These are phyloP conservation scores for Nowickia ferox DNA, from an alignment of 2,888 invertebrate genomes.

Conservation along the genomic window DNA sequence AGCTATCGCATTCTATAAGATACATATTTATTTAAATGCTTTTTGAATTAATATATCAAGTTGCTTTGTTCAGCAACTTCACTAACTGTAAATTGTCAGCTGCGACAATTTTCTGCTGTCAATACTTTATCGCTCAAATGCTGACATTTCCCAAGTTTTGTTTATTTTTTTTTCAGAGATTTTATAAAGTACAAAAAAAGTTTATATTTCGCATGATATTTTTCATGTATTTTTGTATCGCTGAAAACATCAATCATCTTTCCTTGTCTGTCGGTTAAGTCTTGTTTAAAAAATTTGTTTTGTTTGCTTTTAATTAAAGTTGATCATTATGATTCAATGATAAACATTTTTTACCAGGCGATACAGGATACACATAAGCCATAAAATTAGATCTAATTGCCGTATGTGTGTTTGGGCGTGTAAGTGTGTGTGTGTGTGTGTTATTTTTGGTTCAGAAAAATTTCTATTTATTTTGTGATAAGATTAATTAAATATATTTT, in stretches of 20 bases:
- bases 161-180: too few species aligned
- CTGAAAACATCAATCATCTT: neutral
- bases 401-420: neutral
- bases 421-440: neutral
- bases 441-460: neutral
- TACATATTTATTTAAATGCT: too few species aligned
- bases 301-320: conserved; percentile 12
- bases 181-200: too few species aligned
- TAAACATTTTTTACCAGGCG: neutral
- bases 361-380: neutral
- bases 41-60: too few species aligned
- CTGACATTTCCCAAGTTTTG: too few species aligned
- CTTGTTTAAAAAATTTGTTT: conserved; percentile 1
- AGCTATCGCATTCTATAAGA: too few species aligned
- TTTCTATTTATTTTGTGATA: conserved; percentile 5
- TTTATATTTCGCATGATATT: neutral
- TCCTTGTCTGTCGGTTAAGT: neutral
- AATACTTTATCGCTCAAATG: too few species aligned
- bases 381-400: neutral
- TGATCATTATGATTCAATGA: neutral
- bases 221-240: neutral
- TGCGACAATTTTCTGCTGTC: too few species aligned
- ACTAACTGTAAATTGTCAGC: too few species aligned
- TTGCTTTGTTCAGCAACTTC: too few species aligned
- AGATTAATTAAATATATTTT: neutral